Evolutionary conservation across 2,113 vertebrate species (phyloP), one percentile per base, ranked within the genome.

Genomic region (Pipa parva): DNA sequence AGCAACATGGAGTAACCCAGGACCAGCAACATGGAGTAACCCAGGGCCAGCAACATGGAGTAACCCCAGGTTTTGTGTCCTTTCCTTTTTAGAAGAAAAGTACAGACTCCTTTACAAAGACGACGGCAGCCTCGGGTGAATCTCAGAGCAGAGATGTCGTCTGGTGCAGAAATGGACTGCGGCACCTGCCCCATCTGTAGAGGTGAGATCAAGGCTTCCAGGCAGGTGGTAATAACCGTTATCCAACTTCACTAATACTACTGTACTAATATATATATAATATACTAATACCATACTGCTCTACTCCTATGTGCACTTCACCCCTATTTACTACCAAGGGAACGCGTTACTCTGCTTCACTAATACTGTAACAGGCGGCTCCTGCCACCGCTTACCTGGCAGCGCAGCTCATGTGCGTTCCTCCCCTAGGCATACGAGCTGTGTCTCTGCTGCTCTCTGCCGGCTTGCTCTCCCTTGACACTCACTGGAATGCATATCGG

Each of bases 101-200:
- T 2, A 18, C 50, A 27, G 50, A 17, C 33, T 21, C 25, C 22
- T 13, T 28, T 24, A 8, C 29, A 10, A 7, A 39, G 29, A 26
- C 27, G 59, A 61, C 25, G 18, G 2, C 24, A 7, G 8, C 9
- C 33, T 20, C 6, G 39, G 50, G 21, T 6, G 42, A 13, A 15
- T n/a, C 4, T 13, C 25, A 28, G 7, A 37, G 17, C n/a, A 21
- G 29, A 7, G 62, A 49, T 11, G 6, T 8, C 54, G 7, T 20
- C 64, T 2, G 56, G 17, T 21, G 28, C 45, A 2, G 12, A 12
- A 6, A 6, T 22, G 7, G 15, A 36, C 26, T 33, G 20, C 11
- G 39, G 45, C 45, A 28, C 63, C 36, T 83, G 80, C 63, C 89
- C 89, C 7, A 74, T 91, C 48, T 90, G 89, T 74, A 74, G 83